Base-by-base conservation (phyloP, 2,797 vertebrate species). In the Neoniphon sammara region DNA sequence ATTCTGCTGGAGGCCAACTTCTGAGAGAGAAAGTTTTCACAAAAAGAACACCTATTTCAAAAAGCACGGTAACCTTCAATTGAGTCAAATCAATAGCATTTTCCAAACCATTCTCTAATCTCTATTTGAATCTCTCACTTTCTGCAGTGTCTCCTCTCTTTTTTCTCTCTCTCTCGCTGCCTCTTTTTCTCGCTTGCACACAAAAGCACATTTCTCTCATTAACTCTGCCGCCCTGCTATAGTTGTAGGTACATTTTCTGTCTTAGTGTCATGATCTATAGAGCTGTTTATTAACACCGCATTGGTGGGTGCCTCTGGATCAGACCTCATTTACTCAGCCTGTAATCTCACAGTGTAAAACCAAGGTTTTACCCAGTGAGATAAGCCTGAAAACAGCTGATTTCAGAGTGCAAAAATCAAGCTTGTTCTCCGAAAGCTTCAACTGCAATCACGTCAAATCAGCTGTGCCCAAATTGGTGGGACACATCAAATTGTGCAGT, bases 1-100 rank as follows among this genome's bases (percentile, higher is more conserved):
- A 27, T 30, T 46, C 57, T 20, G 81, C 88, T 83, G 54, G 61
- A 62, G 81, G 88, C 71, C 12, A 31, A 56, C 9, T 39, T 66
- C 36, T 30, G 2, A 30, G 10, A 17, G 53, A 55, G 27, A 30
- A 55, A 59, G 61, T 76, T 83, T 76, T 30, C 42, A 39, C 65
- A 53, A 59, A 44, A 63, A 11, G 52, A 18, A 58, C 50, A 50
- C 11, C 11, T 42, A 8, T 8, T 42, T 54, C 53, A 34, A 27
- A 55, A 20, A 27, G 14, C 23, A 30, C 14, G 2, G 11, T 30
- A 55, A 27, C 25, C 1, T 11, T 17, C 30, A 6, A n/a, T 49
- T 20, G 23, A 55, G 25, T 12, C 7, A 6, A 30, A 55, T 55
- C 53, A 55, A 55, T 55, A 27, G 5, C 25, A 55, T 4, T 55